Percentiles rank a stretch among this genome's conserved stretches.
Evolutionary conservation across 2,113 vertebrate genomes (phyloP).

Genomic region (Alethe diademata): DNA sequence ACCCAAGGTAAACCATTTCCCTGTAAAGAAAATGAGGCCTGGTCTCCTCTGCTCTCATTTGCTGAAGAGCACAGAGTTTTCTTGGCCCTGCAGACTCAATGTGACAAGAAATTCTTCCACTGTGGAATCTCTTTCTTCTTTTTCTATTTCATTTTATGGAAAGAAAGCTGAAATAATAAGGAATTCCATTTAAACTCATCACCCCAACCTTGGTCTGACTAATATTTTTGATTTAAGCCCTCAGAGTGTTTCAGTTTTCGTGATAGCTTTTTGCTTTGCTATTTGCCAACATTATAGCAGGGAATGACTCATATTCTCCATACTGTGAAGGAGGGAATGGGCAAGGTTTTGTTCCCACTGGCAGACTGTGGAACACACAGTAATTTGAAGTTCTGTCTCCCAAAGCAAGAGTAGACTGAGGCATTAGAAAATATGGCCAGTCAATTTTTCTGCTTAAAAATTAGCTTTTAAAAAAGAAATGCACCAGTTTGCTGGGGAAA

Average conservation of each 20-base stretch:
- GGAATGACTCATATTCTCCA: not conserved
- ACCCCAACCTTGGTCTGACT: not conserved
- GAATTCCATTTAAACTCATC: slow-evolving; percentile 10
- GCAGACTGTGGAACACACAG: not conserved
- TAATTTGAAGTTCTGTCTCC: slow-evolving; percentile 21
- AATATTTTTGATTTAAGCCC: slow-evolving; percentile 30
- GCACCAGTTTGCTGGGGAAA: not conserved
- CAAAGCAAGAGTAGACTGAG: not conserved
- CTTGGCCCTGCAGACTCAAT: not conserved
- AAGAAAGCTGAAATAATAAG: not conserved
- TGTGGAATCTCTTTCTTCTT: not conserved
- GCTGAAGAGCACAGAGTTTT: not conserved
- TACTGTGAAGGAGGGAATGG: not conserved
- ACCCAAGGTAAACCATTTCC: not conserved
- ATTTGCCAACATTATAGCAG: not conserved
- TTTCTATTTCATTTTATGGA: not conserved
- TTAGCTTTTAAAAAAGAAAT: slow-evolving; percentile 19
- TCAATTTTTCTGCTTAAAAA: slow-evolving; percentile 14
- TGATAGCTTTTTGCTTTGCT: slow-evolving; percentile 15
- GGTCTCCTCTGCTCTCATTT: not conserved
- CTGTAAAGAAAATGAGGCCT: not conserved
- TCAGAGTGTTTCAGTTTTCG: not conserved
- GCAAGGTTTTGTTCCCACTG: not conserved
- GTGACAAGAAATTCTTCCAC: not conserved
- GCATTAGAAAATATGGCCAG: not conserved